A percentile compares a stretch with the other conserved stretches of the same genome.
Conservation (phyloP, 2,113 vertebrate species). For the Podarcis raffonei region DNA sequence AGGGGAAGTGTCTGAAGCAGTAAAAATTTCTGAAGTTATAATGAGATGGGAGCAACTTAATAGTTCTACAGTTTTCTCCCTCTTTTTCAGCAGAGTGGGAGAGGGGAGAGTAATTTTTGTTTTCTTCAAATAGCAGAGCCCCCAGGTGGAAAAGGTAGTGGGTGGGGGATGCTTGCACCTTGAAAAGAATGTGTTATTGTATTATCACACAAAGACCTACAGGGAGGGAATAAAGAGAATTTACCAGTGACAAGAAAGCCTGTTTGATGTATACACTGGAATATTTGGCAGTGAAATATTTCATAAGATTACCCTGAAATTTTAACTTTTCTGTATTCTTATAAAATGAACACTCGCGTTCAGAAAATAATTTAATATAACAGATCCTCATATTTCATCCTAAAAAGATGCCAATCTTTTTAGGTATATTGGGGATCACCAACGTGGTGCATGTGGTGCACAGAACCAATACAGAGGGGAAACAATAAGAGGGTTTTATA, state of each 20-base stretch:
- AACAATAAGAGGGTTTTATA: neutral
- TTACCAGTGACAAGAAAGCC: neutral
- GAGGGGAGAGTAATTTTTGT: neutral
- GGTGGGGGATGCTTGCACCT: neutral
- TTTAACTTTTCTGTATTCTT: constrained; percentile 13
- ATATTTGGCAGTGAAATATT: neutral
- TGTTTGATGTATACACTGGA: neutral
- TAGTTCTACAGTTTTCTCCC: neutral
- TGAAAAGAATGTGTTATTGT: neutral
- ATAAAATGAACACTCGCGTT: neutral
- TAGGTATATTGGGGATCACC: neutral
- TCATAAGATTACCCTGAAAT: neutral
- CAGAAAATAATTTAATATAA: neutral
- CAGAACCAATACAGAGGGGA: neutral
- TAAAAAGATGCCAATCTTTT: neutral
- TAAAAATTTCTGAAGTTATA: constrained; percentile 17
- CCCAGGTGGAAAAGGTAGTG: neutral
- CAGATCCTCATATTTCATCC: accelerated
- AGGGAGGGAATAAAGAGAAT: neutral
- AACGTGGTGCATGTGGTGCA: too few species aligned
- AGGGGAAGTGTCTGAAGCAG: constrained; percentile 10
- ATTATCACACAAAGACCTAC: neutral
- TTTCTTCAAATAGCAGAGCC: neutral
- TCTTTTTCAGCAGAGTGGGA: neutral
- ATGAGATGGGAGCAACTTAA: neutral